Base-by-base conservation (phyloP, 2,888 invertebrate genomes). In the Ischnura elegans region DNA sequence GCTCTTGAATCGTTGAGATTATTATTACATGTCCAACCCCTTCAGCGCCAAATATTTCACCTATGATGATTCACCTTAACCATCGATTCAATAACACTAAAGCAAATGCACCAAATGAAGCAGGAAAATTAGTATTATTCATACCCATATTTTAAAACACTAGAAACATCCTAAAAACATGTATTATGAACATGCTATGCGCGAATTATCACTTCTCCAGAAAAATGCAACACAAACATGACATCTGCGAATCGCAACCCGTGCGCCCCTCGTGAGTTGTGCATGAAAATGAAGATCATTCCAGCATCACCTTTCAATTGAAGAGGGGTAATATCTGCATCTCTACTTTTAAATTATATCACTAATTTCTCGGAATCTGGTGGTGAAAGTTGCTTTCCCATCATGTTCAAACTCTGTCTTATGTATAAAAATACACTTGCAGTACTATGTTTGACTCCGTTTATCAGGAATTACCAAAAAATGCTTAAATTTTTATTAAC, bases 61-160 rank as follows among this genome's bases (percentile, higher is more conserved):
- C 90, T 43, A 61, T 61, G 90, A 90, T 90, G 90, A 90, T 61
- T 90, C 90, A 90, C 90, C 90, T 90, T n/a, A 90, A 90, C 61
- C 90, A 90, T 90, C 90, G 90, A 90, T 90, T 87, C 61, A 90
- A 61, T 90, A 90, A 90, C 61, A 61, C 43, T 45, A 66, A 10
- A 42, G 43, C 42, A 43, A 61, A 61, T 43, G 16, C 43, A 43
- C 43, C 0, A 61, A 36, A 61, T 8, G 42, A 45, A 61, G 25
- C 25, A 66, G 66, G 45, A 42, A 21, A 90, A 43, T 90, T 42
- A 25, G 42, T 43, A 90, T 61, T 43, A 61, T 43, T 10, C 25
- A 61, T 43, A 55, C 55, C 42, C 90, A 90, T 90, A 66, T 86
- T 46, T 86, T 86, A 43, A 61, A 43, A 90, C 43, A 43, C 21